Evolutionary conservation across 2,888 invertebrate species (phyloP), one percentile per base, ranked within the genome.

Genomic region (Anorthoa munda): DNA sequence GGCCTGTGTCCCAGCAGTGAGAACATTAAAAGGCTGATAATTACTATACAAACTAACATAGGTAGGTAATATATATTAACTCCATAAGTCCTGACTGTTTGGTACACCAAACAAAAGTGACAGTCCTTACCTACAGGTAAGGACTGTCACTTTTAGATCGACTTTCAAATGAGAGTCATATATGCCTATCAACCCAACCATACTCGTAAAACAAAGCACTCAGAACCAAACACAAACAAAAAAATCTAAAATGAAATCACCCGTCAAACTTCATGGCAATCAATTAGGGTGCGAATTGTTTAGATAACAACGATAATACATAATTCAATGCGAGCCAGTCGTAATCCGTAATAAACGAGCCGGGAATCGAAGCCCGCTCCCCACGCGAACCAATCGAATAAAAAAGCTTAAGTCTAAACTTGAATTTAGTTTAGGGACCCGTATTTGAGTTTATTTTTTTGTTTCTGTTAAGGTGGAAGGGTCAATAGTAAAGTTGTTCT

Each of bases 311-410:
- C 81, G 73, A 86, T 81, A 82, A 89, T 88, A 88, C 87, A 88
- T 88, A 87, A 89, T 89, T 89, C 88, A 91, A 87, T 86, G 85
- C 75, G 81, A 79, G 73, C 81, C 86, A 72, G 75, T 77, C 83
- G 82, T 89, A 86, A 89, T 88, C 89, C 86, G 86, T 81, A 83
- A 88, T 86, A 87, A 87, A 88, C 88, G 87, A 88, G 84, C 78
- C 80, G 84, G 84, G 87, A 87, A 79, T 81, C 86, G 86, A 88
- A 89, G 69, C 84, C 77, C 76, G 61, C 82, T 56, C 83, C 87
- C 88, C 85, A 82, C 82, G 84, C 78, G 72, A 64, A 77, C 75
- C 76, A 79, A 78, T 76, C 74, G 71, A 79, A 86, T 76, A 82
- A 84, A 82, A 82, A 83, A 80, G 61, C 59, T 79, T 56, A 79